Evolutionary conservation across 2,113 vertebrate species (phyloP).

Genomic region (Alethe castanea): DNA sequence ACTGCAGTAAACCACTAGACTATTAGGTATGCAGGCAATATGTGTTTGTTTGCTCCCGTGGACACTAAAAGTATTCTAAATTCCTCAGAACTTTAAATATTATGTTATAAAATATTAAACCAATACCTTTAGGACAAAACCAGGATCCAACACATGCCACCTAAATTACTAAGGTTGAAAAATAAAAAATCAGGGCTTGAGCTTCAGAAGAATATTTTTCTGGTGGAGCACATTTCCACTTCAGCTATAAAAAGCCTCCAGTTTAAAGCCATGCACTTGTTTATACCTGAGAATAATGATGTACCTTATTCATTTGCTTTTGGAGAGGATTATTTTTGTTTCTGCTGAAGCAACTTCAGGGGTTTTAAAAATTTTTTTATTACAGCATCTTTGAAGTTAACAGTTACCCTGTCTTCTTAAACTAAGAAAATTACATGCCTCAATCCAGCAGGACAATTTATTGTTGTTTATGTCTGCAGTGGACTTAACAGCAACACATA

Average conservation of each 20-base stretch:
- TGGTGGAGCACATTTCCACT: neutral
- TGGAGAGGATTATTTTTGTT: slow-evolving; percentile 61
- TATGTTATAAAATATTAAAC: slow-evolving; percentile 50
- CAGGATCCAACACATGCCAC: slow-evolving; percentile 12
- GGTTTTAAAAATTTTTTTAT: neutral
- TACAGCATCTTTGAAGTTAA: slow-evolving; percentile 60
- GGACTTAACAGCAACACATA: slow-evolving; percentile 14
- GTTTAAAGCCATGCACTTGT: slow-evolving; percentile 48
- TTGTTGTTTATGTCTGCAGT: slow-evolving; percentile 74
- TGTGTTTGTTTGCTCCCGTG: slow-evolving; percentile 1
- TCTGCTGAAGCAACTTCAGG: slow-evolving; percentile 3
- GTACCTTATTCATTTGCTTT: slow-evolving; percentile 40
- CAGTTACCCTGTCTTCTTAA: slow-evolving; percentile 64
- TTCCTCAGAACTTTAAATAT: slow-evolving; percentile 51
- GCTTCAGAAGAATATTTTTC: neutral
- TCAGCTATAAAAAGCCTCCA: slow-evolving; percentile 51
- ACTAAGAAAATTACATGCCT: slow-evolving; percentile 75
- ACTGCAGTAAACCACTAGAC: neutral
- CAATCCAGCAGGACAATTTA: slow-evolving; percentile 52
- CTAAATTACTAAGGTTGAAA: slow-evolving; percentile 10
- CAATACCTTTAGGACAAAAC: slow-evolving; percentile 46
- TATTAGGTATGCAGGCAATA: slow-evolving; percentile 31
- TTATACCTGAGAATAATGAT: slow-evolving; percentile 61
- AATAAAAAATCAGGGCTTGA: neutral
- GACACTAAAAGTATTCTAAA: slow-evolving; percentile 21